Conservation (phyloP, 2,113 vertebrate genomes). For the Rhinogobius similis region DNA sequence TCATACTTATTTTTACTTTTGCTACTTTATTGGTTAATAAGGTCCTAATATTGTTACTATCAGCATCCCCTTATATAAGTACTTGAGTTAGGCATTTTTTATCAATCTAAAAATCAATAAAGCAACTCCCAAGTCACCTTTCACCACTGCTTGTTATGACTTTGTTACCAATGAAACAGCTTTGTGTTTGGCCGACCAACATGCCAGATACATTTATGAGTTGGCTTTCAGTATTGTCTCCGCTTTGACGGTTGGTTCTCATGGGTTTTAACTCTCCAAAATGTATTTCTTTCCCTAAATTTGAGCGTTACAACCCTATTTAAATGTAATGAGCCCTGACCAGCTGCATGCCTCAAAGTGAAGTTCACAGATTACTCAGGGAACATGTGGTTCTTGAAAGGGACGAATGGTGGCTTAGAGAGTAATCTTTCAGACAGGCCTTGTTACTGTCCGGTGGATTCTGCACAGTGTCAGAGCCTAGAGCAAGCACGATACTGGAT, state of each 20-base stretch:
- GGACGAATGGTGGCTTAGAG: constrained; percentile 56
- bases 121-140: constrained; percentile 33
- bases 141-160: constrained; percentile 40
- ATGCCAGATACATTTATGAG: constrained; percentile 13
- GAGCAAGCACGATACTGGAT: constrained; percentile 35
- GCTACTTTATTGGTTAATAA: too few species aligned
- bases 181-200: constrained; percentile 24
- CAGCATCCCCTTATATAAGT: too few species aligned
- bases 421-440: constrained; percentile 62
- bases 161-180: constrained; percentile 21
- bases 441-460: constrained; percentile 63
- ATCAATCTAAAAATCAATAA: not conserved
- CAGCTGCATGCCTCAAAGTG: constrained; percentile 26
- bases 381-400: constrained; percentile 16
- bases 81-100: too few species aligned
- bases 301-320: constrained; percentile 10
- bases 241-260: constrained; percentile 15
- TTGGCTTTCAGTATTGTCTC: constrained; percentile 25
- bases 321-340: constrained; percentile 28
- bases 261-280: constrained; percentile 4
- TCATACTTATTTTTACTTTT: too few species aligned
- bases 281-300: not conserved
- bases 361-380: constrained; percentile 40
- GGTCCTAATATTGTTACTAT: too few species aligned
- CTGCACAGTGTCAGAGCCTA: constrained; percentile 58